Percentiles rank a stretch among this genome's conserved stretches.
phyloP scores from a whole-genome alignment of 2,797 vertebrate genomes.

The Melanotaenia pygmaea region DNA sequence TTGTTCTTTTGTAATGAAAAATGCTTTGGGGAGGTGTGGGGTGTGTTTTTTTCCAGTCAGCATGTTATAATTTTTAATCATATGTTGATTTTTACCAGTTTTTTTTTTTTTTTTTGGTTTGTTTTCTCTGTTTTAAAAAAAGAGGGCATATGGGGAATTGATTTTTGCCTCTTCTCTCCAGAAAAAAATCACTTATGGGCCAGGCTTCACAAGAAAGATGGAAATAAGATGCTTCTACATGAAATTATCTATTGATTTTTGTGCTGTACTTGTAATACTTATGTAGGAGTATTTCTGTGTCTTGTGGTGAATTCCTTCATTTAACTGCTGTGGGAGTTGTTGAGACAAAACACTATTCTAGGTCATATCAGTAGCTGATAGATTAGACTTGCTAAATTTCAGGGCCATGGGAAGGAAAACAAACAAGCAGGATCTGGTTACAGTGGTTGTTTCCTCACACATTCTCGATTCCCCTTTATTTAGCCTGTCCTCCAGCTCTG shows the following conservation, averaged over 20 bases:
- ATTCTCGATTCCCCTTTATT: not conserved
- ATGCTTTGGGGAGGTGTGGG: conserved; percentile 39
- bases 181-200: conserved; percentile 48
- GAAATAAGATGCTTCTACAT: conserved; percentile 71
- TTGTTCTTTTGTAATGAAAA: conserved; percentile 55
- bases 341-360: conserved; percentile 61
- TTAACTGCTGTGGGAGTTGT: conserved; percentile 44
- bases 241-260: conserved; percentile 80
- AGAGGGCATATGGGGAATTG: conserved; percentile 26
- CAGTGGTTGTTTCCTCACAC: conserved; percentile 58
- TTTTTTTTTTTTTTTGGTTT: conserved; percentile 45
- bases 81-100: conserved; percentile 65
- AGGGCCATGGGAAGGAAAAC: conserved; percentile 82
- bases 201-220: conserved; percentile 50
- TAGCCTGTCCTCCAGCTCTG: conserved; percentile 26
- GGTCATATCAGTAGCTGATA: conserved; percentile 69
- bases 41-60: conserved; percentile 68
- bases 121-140: conserved; percentile 41
- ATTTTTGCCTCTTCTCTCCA: conserved; percentile 30
- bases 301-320: conserved; percentile 52
- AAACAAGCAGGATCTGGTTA: conserved; percentile 73
- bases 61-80: conserved; percentile 66
- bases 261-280: conserved; percentile 47
- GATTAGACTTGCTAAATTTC: conserved; percentile 77
- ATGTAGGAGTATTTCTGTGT: conserved; percentile 45